Percentiles rank a stretch among this genome's conserved stretches.
Conservation (phyloP, 2,797 vertebrate genomes). For the Megaceryle alcyon region DNA sequence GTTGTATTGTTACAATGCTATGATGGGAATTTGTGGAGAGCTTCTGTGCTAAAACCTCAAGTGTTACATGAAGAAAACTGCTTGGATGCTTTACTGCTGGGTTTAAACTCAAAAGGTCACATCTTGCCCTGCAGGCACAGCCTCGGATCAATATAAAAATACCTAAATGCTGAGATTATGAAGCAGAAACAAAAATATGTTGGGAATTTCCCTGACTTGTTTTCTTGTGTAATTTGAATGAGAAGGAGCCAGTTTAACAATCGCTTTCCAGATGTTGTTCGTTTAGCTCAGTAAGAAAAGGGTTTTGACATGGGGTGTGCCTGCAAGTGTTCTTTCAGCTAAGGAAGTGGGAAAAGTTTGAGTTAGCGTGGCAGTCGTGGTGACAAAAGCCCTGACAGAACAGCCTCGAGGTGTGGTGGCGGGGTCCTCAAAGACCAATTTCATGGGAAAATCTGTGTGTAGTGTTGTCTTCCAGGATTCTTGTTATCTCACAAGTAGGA, state of each 20-base stretch:
- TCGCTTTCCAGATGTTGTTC: slow-evolving; percentile 38
- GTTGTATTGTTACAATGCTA: neutral
- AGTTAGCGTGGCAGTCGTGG: neutral
- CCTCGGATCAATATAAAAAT: neutral
- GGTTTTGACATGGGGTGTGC: neutral
- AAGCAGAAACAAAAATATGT: slow-evolving; percentile 9
- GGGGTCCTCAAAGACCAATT: neutral
- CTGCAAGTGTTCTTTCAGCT: neutral
- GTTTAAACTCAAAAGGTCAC: neutral
- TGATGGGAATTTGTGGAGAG: neutral
- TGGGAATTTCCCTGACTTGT: slow-evolving; percentile 26
- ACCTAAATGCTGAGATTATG: slow-evolving; percentile 13
- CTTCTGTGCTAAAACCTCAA: neutral
- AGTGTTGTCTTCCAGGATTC: neutral
- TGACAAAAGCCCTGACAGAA: neutral
- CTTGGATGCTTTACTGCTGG: neutral
- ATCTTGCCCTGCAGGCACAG: neutral
- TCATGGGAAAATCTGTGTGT: neutral
- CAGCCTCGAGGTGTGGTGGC: neutral
- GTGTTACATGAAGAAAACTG: neutral
- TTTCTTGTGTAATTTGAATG: slow-evolving; percentile 20
- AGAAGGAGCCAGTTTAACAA: neutral
- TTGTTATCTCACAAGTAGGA: neutral
- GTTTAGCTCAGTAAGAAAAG: neutral
- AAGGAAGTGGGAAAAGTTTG: neutral